Evolutionary conservation across 1,140 invertebrate species (phyloP).

Genomic region (Drosophila erecta): DNA sequence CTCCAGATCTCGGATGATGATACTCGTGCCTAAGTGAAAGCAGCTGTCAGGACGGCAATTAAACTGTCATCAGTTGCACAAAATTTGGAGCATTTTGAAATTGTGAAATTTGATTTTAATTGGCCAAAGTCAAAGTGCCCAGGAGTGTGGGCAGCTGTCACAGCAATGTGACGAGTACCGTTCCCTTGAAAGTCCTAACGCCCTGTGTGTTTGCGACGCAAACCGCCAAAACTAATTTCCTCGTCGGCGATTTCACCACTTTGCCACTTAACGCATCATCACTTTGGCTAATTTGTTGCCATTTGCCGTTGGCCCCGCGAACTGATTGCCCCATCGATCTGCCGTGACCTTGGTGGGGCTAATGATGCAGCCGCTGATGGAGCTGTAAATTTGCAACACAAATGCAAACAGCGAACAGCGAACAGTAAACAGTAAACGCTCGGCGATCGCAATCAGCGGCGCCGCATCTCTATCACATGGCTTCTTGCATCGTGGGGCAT

Average conservation of each 20-base stretch:
- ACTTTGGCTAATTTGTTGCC: conserved; percentile 75
- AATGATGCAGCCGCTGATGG: conserved; percentile 61
- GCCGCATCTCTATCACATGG: conserved; percentile 71
- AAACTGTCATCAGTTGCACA: conserved; percentile 72
- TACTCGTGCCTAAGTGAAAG: conserved; percentile 65
- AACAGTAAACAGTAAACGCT: conserved; percentile 65
- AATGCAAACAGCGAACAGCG: conserved; percentile 66
- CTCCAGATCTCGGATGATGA: conserved; percentile 53
- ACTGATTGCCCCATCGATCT: conserved; percentile 64
- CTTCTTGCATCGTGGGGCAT: conserved; percentile 27
- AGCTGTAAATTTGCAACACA: conserved; percentile 82
- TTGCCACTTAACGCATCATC: conserved; percentile 78
- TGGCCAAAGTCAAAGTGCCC: conserved; percentile 59
- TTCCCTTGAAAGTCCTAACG: neutral
- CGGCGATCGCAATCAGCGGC: conserved; percentile 72
- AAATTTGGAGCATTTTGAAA: conserved; percentile 58
- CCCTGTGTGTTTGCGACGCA: neutral
- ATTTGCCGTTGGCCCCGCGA: conserved; percentile 33
- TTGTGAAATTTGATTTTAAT: conserved; percentile 79
- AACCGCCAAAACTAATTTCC: conserved; percentile 80
- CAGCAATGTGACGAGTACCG: conserved; percentile 22
- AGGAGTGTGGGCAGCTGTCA: conserved; percentile 65
- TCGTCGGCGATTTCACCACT: conserved; percentile 64
- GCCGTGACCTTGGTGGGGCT: conserved; percentile 64
- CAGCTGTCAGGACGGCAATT: conserved; percentile 72